phyloP scores from a whole-genome alignment of 64 coral and sea anemone genomes.

The Montipora efflorescens region DNA sequence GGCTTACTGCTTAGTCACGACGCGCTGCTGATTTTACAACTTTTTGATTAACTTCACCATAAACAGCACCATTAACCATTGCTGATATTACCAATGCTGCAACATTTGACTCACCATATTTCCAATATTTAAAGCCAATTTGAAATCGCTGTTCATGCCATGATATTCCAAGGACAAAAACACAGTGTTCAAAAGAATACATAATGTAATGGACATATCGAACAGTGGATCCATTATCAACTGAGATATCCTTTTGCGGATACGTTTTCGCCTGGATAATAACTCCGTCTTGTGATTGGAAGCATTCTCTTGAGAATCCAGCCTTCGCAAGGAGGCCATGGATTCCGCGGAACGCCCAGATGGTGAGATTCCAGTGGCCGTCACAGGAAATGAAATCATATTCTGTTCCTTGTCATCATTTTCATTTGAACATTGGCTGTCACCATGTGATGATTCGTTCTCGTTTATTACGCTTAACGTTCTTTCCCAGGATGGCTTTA shows the following conservation, averaged over 20 bases:
- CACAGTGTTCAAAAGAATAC: conserved; percentile 87
- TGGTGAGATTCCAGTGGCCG: conserved; percentile 28
- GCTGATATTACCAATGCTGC: neutral
- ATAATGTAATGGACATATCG: conserved; percentile 81
- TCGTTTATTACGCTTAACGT: conserved; percentile 74
- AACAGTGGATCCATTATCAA: conserved; percentile 73
- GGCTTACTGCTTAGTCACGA: too few species aligned
- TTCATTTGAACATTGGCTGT: conserved; percentile 31
- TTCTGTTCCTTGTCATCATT: conserved; percentile 48
- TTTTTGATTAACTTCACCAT: neutral
- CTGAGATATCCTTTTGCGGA: conserved; percentile 37
- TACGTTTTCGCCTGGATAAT: conserved; percentile 21
- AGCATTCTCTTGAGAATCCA: conserved; percentile 2
- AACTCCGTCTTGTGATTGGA: conserved; percentile 16
- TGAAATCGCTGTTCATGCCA: conserved; percentile 74
- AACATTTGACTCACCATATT: conserved; percentile 80
- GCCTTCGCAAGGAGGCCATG: neutral
- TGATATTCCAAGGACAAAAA: conserved; percentile 90
- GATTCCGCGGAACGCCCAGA: neutral
- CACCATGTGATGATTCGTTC: conserved; percentile 35
- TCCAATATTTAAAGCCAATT: conserved; percentile 69
- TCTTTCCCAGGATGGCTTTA: conserved; percentile 22
- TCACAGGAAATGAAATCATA: neutral
- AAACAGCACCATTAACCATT: neutral
- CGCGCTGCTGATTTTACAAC: neutral